Base-by-base conservation (phyloP, 2,113 vertebrate species). In the Calyptomena viridis region DNA sequence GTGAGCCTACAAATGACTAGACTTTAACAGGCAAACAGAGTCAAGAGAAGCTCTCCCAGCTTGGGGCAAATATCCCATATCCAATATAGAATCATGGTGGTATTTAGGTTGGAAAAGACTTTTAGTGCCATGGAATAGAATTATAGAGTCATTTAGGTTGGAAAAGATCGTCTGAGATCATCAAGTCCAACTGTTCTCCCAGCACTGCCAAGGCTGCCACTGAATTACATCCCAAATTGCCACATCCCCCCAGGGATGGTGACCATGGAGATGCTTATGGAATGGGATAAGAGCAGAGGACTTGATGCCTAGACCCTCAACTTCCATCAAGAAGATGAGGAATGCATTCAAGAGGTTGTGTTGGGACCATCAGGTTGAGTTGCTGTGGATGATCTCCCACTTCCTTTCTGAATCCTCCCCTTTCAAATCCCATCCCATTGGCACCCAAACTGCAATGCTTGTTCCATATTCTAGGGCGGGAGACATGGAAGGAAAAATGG, bases 391-490 rank as follows among this genome's bases (percentile, higher is more conserved):
- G 28, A 62, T 83, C 12, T 73, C 30, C 50, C 58, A 78, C 9
- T 40, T 22, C 40, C 42, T 21, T 87, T 53, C 58, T 78, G 49
- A 72, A 20, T 23, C 47, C 11, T 7, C 52, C 11, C 11, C 4
- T 33, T 12, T 59, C 27, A 40, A 37, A 40, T 66, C 46, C 25
- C 12, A 8, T 44, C 22, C 35, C 12, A 2, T 2, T 46, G 21
- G 33, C 4, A 5, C 27, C 35, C 56, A 40, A 28, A 31, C 49
- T 53, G 28, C 7, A 69, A 69, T 10, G 20, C 37, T 47, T 69
- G 27, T 16, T 25, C 21, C 11, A 2, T 50, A 6, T 46, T 60
- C 73, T n/a, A 68, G 18, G 5, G 16, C 0, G 0, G 40, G 40
- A 95, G 50, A 49, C 68, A 93, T 21, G 6, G 35, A 60, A 76